Base-by-base conservation (phyloP, 2,113 vertebrate species). In the Oryzias melastigma region DNA sequence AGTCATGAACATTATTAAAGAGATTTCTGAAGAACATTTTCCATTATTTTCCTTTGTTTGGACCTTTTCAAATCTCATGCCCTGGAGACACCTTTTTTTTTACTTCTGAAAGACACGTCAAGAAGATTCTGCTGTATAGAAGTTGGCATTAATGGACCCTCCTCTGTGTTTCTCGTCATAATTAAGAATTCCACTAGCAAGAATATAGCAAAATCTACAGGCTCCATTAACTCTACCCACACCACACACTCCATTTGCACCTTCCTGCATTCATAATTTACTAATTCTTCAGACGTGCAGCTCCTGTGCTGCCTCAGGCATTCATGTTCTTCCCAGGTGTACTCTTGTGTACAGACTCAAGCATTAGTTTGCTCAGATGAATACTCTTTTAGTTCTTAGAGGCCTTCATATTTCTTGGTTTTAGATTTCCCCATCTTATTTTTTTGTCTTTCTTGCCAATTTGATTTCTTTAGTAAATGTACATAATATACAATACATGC, bases 211-310 rank as follows among this genome's bases (percentile, higher is more conserved):
- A 64, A 68, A 25, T 71, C 40, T 68, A 46, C 62, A 80, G 74
- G 62, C 78, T 75, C 69, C 81, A 82, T 86, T 84, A 78, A 62
- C 58, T 78, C 59, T 40, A 51, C 59, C 56, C 65, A 46, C 71
- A 57, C 73, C 70, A 65, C 74, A 62, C 25, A 52, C 61, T 82
- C 68, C 71, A 69, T 69, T 82, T 80, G 69, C 69, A 65, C 66
- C 65, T 64, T 54, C 40, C 67, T 62, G 69, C 71, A 82, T 84
- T 75, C 58, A 82, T 78, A 84, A 84, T 86, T 84, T 63, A 84
- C 48, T 71, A 19, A 17, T 63, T 80, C 62, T 55, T 17, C 43
- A 59, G 46, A 43, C 57, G 48, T 58, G 71, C 61, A 53, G 49
- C 58, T 72, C 47, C 58, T 46, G 25, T 20, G 50, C 53, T 75